These are phyloP conservation scores for Muschampia plurimacula DNA, from an alignment of 2,888 invertebrate species.

Conservation along the genomic window DNA sequence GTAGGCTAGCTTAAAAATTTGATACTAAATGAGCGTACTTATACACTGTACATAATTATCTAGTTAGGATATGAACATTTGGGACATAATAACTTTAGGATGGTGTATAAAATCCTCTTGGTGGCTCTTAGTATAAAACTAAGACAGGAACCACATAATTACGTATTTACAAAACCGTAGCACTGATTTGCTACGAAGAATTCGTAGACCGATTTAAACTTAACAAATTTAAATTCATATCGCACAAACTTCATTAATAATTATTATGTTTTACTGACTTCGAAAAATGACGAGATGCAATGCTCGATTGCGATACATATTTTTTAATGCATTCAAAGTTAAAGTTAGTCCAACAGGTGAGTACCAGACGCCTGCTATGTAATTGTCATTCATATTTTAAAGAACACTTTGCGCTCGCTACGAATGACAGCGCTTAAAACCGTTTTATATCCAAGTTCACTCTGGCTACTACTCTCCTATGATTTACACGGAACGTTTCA, in stretches of 20 bases:
- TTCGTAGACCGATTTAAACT: not conserved
- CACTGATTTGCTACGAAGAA: not conserved
- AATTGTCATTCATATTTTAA: constrained; percentile 34
- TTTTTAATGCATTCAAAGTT: not conserved
- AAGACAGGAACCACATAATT: no score
- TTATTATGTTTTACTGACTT: no score
- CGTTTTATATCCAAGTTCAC: constrained; percentile 28
- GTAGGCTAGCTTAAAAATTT: no score
- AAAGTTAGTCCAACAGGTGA: constrained; percentile 25
- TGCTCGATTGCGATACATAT: not conserved
- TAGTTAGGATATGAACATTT: no score
- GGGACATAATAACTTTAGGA: no score
- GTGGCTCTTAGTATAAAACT: no score
- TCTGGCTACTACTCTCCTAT: constrained; percentile 33
- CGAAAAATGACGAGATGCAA: not conserved
- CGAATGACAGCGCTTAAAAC: constrained; percentile 10
- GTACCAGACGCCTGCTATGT: constrained; percentile 14
- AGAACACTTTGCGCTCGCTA: constrained; percentile 20
- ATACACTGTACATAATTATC: no score
- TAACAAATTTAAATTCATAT: not conserved
- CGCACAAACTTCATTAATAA: not conserved
- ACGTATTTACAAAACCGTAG: no score
- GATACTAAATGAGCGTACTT: no score
- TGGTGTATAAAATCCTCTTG: no score
- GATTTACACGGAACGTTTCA: constrained; percentile 39